Evolutionary conservation across 2,797 vertebrate species (phyloP).

Genomic region (Amblyopsis hoosieri): DNA sequence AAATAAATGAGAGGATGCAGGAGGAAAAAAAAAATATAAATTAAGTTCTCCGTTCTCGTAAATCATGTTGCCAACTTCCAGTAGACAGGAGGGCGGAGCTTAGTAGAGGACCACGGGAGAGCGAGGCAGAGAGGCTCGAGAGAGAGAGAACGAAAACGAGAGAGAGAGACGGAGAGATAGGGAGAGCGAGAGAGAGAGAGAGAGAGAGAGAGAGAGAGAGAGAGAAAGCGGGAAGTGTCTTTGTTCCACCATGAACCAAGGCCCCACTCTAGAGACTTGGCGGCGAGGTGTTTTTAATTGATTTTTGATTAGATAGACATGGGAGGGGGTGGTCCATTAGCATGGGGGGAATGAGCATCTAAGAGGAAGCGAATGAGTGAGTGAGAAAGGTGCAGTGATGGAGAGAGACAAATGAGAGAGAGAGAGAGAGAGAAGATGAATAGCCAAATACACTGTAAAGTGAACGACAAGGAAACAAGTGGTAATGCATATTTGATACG

Average conservation of each 20-base stretch:
- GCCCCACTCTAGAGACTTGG: conserved; percentile 78
- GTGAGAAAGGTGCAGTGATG: conserved; percentile 49
- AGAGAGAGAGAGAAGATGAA: conserved; percentile 27
- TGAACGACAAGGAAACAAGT: conserved; percentile 66
- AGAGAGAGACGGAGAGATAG: not conserved
- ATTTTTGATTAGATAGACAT: conserved; percentile 87
- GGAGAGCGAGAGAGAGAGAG: conserved; percentile 32
- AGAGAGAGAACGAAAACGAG: conserved; percentile 37
- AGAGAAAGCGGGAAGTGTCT: conserved; percentile 78
- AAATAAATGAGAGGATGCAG: conserved; percentile 88
- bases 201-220: conserved; percentile 54
- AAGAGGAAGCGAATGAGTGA: conserved; percentile 55
- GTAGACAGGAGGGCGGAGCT: conserved; percentile 85
- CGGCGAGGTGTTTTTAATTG: conserved; percentile 88
- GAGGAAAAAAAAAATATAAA: conserved; percentile 85
- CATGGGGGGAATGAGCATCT: conserved; percentile 76
- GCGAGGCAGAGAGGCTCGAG: conserved; percentile 43
- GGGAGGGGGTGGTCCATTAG: conserved; percentile 79
- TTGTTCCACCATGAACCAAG: conserved; percentile 78
- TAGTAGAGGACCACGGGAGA: conserved; percentile 56
- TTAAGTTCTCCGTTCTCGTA: conserved; percentile 87
- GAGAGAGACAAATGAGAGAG: conserved; percentile 32
- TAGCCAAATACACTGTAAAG: conserved; percentile 44
- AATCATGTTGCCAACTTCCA: conserved; percentile 89
- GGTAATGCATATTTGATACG: conserved; percentile 61